Evolutionary conservation across 2,888 invertebrate species (phyloP).

Genomic region (Ophion obscuratus): DNA sequence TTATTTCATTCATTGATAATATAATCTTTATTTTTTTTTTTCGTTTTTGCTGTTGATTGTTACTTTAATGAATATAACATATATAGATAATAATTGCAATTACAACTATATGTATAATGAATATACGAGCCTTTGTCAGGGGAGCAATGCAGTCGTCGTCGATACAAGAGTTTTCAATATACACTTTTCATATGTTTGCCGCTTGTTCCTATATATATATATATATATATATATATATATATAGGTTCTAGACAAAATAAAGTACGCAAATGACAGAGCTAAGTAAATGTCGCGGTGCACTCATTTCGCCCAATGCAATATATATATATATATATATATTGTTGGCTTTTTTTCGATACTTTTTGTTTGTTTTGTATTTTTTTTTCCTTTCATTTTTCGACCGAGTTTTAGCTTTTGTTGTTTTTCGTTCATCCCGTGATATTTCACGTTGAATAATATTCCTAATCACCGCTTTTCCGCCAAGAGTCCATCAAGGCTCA

Average conservation of each 20-base stretch:
- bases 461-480: slow-evolving; percentile 49
- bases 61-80: slow-evolving; percentile 75
- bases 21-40: slow-evolving; percentile 65
- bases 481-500: slow-evolving; percentile 65
- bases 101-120: slow-evolving; percentile 79
- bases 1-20: slow-evolving; percentile 69
- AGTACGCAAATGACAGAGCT: not conserved
- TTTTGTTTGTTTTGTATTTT: slow-evolving; percentile 31
- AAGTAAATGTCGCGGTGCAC: not conserved
- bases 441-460: slow-evolving; percentile 32
- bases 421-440: slow-evolving; percentile 26
- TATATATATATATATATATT: slow-evolving; percentile 64
- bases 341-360: slow-evolving; percentile 54
- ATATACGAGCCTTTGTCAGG: slow-evolving; percentile 81
- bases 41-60: slow-evolving; percentile 59
- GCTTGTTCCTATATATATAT: not conserved
- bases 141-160: slow-evolving; percentile 79
- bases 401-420: slow-evolving; percentile 38
- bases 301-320: slow-evolving; percentile 25
- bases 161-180: slow-evolving; percentile 75
- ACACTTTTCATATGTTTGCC: slow-evolving; percentile 56
- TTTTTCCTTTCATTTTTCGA: slow-evolving; percentile 34
- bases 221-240: slow-evolving; percentile 13
- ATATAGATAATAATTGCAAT: slow-evolving; percentile 79
- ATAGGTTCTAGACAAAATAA: not conserved